Evolutionary conservation across 1,140 invertebrate genomes (phyloP), one percentile per base, ranked within the genome.

Genomic region (Cydia fagiglandana): DNA sequence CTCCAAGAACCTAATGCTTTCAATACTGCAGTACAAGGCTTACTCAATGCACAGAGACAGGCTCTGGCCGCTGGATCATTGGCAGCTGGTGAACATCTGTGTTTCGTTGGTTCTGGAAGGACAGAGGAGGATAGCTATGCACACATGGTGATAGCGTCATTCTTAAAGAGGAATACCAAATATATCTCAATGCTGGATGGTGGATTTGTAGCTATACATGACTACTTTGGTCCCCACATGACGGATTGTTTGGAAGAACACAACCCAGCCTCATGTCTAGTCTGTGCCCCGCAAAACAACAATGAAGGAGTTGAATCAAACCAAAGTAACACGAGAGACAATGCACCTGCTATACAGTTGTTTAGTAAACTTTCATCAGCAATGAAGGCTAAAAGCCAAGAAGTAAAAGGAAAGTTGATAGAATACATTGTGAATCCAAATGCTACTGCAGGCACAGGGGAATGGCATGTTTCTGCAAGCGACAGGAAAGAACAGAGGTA

Each of bases 91-190:
- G 97, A 99, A 93, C 99, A 99, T 92, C 94, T 99, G 68, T 99
- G 98, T 90, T 99, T 99, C 90, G 95, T 99, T 81, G 99, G 99
- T 73, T 99, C 98, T 83, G 99, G 99, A 5, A 94, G 97, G 45
- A 96, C 97, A 84, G 98, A 99, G 87, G 98, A 99, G 93, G 99
- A 99, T 91, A 97, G 97, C 85, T 99, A 98, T 90, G 98, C 99
- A 4, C 97, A 99, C 85, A 99, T 99, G 99, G 98, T 99, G 34
- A 97, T 99, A 10, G 98, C 98, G 9, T 98, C 98, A 76, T 99
- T 99, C 93, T 94, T 99, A 50, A 98, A 99, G 92, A 97, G 97
- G 89, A 97, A 98, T 86, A 97, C 97, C 0, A 96, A 97, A 80
- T 98, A 98, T 91, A 97, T 99, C 34, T 98, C 97, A 76, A 95